These are phyloP conservation scores for Pocota personata DNA, from an alignment of 2,888 invertebrate genomes.

Conservation along the genomic window DNA sequence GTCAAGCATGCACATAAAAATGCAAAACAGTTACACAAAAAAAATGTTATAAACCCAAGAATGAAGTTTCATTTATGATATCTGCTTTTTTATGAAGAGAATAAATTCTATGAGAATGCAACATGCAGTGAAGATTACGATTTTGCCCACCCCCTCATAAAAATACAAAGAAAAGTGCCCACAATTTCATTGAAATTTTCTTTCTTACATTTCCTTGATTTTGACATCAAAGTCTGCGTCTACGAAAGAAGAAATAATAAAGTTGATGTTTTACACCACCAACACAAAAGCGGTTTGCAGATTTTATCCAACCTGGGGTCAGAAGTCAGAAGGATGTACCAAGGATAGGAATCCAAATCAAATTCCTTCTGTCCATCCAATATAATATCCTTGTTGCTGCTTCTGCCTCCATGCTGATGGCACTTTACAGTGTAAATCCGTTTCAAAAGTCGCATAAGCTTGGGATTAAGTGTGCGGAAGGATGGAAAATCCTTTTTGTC, in stretches of 20 bases:
- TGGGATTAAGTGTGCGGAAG: slow-evolving; percentile 71
- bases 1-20: slow-evolving; percentile 66
- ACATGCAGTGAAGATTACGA: slow-evolving; percentile 62
- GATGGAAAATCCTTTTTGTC: slow-evolving; percentile 71
- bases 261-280: slow-evolving; percentile 55
- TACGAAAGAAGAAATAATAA: slow-evolving; percentile 52
- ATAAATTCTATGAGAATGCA: slow-evolving; percentile 62
- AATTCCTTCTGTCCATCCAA: slow-evolving; percentile 73
- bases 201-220: slow-evolving; percentile 8
- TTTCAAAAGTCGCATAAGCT: slow-evolving; percentile 73
- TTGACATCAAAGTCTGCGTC: slow-evolving; percentile 47
- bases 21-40: slow-evolving; percentile 39
- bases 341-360: slow-evolving; percentile 63
- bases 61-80: slow-evolving; percentile 48
- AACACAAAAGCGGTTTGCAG: slow-evolving; percentile 31
- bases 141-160: slow-evolving; percentile 24
- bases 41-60: slow-evolving; percentile 31
- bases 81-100: slow-evolving; percentile 35
- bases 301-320: slow-evolving; percentile 55
- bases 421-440: slow-evolving; percentile 73
- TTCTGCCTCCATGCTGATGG: slow-evolving; percentile 41
- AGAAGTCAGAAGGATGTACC: slow-evolving; percentile 44
- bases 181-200: slow-evolving; percentile 10
- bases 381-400: slow-evolving; percentile 62
- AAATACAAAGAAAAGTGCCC: slow-evolving; percentile 39